These are phyloP conservation scores for Pipistrellus pygmaeus DNA, from an alignment of 2,797 vertebrate genomes.

Conservation along the genomic window DNA sequence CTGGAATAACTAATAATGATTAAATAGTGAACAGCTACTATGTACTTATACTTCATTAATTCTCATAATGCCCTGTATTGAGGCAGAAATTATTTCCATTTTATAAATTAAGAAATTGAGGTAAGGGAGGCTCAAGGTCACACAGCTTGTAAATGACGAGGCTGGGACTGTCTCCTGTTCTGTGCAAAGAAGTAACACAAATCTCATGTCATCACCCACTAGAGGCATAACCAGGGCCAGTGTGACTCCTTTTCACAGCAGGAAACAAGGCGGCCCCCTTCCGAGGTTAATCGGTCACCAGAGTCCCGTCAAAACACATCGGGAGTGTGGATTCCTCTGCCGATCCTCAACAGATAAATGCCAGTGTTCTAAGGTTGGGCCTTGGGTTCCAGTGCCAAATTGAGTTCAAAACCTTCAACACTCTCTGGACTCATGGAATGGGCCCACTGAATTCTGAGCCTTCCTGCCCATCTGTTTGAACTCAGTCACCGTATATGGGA, in stretches of 20 bases:
- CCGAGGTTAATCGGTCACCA: not conserved
- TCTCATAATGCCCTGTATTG: not conserved
- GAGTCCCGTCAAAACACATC: not conserved
- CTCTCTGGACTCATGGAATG: not conserved
- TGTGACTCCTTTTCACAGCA: not conserved
- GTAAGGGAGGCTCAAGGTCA: not conserved
- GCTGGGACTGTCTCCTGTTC: not conserved
- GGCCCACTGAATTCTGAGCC: not conserved
- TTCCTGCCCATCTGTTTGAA: not conserved
- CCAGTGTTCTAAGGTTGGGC: not conserved
- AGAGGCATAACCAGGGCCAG: not conserved
- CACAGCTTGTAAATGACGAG: not conserved
- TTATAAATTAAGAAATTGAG: not conserved
- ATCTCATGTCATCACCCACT: not conserved
- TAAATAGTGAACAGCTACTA: not conserved
- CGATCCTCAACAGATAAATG: not conserved
- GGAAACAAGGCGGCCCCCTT: not conserved
- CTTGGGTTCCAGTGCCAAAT: not conserved
- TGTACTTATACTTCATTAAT: not conserved
- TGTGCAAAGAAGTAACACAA: not conserved
- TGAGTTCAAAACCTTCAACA: not conserved
- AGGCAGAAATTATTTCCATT: conserved; percentile 23
- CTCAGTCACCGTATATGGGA: not conserved
- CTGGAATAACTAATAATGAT: not conserved
- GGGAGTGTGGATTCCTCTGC: not conserved